A percentile compares a stretch with the other conserved stretches of the same genome.
These are phyloP conservation scores for Lasioglossum zephyrum DNA, from an alignment of 2,888 invertebrate species.

Conservation along the genomic window DNA sequence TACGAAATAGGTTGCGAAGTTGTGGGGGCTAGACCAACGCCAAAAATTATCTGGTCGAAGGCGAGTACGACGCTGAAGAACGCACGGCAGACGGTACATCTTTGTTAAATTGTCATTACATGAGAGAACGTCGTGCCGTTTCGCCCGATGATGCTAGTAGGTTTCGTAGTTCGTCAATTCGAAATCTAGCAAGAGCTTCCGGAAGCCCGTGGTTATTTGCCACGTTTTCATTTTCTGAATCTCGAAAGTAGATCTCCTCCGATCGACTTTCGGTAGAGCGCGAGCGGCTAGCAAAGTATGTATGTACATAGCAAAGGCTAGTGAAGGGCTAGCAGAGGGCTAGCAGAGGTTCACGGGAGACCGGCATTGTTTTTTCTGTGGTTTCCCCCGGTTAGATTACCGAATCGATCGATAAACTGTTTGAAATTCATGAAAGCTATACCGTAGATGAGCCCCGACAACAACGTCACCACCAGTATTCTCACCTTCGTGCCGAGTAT, in stretches of 20 bases:
- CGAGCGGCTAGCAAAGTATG: background rate
- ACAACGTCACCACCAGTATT: conserved; percentile 91
- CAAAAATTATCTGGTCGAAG: conserved; percentile 92
- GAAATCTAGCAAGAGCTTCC: background rate
- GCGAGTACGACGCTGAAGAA: conserved; percentile 89
- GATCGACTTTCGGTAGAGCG: conserved; percentile 17
- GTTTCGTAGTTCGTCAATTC: background rate
- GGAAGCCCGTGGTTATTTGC: background rate
- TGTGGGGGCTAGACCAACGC: conserved; percentile 90
- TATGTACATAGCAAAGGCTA: background rate
- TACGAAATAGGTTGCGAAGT: conserved; percentile 91
- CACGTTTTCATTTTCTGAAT: conserved; percentile 5
- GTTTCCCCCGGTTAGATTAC: conserved; percentile 31
- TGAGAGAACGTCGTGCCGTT: too few relatives aligned
- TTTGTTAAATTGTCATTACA: conserved; percentile 26
- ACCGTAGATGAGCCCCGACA: conserved; percentile 87
- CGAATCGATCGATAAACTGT: conserved; percentile 63
- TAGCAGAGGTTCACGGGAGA: background rate
- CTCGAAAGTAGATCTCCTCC: background rate
- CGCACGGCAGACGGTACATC: conserved; percentile 88
- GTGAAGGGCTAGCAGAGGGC: background rate
- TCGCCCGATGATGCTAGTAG: too few relatives aligned
- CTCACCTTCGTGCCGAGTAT: conserved; percentile 91
- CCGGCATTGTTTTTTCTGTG: conserved; percentile 27
- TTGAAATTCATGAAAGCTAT: conserved; percentile 69